These are phyloP conservation scores for Drosophila parabipectinata DNA, from an alignment of 1,140 invertebrate species.

Conservation along the genomic window DNA sequence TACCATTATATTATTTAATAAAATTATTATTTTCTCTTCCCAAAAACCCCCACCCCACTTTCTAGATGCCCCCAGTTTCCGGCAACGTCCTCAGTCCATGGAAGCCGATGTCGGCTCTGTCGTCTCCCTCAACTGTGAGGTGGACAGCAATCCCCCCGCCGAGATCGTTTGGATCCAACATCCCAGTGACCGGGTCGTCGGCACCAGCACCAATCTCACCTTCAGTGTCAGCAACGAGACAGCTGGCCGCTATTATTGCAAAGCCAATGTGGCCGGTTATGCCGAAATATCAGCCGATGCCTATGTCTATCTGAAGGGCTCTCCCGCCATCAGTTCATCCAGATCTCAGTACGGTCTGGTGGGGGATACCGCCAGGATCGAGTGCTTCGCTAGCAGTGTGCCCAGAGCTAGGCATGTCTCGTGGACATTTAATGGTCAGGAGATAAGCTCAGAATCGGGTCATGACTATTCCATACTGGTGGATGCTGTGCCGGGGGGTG, in stretches of 20 bases:
- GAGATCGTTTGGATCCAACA: constrained; percentile 91
- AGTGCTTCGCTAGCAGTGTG: constrained; percentile 94
- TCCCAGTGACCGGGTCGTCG: constrained; percentile 88
- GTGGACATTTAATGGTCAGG: constrained; percentile 93
- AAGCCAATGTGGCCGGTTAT: constrained; percentile 93
- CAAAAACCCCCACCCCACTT: too few relatives aligned
- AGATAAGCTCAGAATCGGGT: constrained; percentile 88
- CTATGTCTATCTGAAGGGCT: constrained; percentile 92
- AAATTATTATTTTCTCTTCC: too few relatives aligned
- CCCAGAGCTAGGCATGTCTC: constrained; percentile 93
- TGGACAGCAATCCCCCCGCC: constrained; percentile 91
- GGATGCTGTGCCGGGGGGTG: constrained; percentile 87
- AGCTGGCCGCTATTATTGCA: constrained; percentile 94
- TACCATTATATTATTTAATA: too few relatives aligned
- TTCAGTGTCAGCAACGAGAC: constrained; percentile 90
- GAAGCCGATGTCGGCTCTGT: constrained; percentile 89
- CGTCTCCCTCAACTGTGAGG: constrained; percentile 90
- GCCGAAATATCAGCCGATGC: constrained; percentile 93
- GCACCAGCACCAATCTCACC: constrained; percentile 90
- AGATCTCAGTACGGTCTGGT: constrained; percentile 90
- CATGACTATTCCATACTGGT: constrained; percentile 88
- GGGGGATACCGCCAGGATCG: constrained; percentile 92
- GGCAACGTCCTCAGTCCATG: constrained; percentile 87
- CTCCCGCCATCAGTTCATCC: constrained; percentile 92
- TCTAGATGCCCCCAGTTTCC: constrained; percentile 87